Evolutionary conservation across 2,797 vertebrate genomes (phyloP), one percentile per base, ranked within the genome.

Genomic region (Hoplostethus mediterraneus): DNA sequence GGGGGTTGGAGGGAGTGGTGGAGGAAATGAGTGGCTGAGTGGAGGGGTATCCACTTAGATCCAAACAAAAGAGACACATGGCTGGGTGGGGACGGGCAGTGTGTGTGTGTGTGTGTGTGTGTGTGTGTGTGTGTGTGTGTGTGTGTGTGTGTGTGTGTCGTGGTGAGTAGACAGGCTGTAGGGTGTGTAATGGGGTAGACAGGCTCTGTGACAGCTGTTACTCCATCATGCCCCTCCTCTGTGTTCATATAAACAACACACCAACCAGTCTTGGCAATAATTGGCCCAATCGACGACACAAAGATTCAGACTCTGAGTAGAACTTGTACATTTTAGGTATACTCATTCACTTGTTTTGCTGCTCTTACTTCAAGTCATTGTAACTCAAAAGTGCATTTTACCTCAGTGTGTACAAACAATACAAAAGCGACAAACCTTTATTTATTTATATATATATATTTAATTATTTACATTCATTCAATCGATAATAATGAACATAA

Each of bases 31-130:
- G 17, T 59, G 47, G 79, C 67, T 51, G 57, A 76, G 75, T 76
- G 42, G 64, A 45, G 45, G 75, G 80, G 80, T 67, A 21, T 82
- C 51, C 76, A 73, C 75, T 79, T 66, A 73, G 73, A 69, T 63
- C 79, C 57, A 89, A 89, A 94, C 93, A 94, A 94, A 87, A 82
- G 91, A 83, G 81, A 86, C 92, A 92, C 89, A 92, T 93, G 89
- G 83, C 56, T 74, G 87, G 89, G 85, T 89, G 85, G 80, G 81
- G 84, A 54, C 59, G 61, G 70, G 67, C 31, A 73, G 71, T 51
- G 68, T 25, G 80, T 4, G 71, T 0, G 77, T 49, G 69, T 6
- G 67, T 1, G 63, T 57, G 10, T 61, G 21, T 56, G 65, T 76
- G 57, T 51, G 66, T 31, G 57, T 69, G 66, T 56, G 60, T 56